These are phyloP conservation scores for Apis cerana DNA, from an alignment of 1,140 invertebrate genomes.

Conservation along the genomic window DNA sequence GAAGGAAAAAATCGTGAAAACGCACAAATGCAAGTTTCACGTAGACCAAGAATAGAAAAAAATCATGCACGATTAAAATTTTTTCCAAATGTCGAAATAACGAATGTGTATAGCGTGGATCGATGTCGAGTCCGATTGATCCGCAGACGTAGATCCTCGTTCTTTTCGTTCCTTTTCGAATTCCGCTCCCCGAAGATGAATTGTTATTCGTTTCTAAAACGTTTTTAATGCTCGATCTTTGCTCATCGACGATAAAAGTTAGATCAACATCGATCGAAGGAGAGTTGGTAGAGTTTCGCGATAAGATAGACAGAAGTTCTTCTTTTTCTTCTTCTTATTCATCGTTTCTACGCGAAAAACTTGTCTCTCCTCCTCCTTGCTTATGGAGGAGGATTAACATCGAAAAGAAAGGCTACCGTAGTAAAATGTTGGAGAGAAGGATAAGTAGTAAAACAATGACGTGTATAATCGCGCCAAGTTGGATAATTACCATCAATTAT, in stretches of 20 bases:
- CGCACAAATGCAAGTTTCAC: constrained; percentile 4
- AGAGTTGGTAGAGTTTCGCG: background rate
- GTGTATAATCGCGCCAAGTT: background rate
- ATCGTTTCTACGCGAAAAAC: no score
- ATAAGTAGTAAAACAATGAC: background rate
- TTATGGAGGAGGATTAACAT: no score
- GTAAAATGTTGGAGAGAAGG: background rate
- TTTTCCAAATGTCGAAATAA: background rate
- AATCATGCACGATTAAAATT: constrained; percentile 14
- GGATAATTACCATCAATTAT: constrained; percentile 37
- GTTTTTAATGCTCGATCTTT: no score
- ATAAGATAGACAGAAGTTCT: background rate
- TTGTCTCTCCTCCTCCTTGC: no score
- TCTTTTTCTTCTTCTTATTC: no score
- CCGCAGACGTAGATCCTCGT: no score
- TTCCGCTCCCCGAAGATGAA: background rate
- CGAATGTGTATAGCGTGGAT: no score
- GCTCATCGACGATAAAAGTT: background rate
- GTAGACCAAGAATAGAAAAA: background rate
- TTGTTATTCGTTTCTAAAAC: background rate
- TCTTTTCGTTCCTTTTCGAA: background rate
- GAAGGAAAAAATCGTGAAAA: background rate
- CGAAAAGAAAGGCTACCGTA: no score
- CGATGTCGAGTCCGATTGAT: no score
- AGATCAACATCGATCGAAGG: constrained; percentile 2